A percentile compares a stretch with the other conserved stretches of the same genome.
These are phyloP conservation scores for Coregonus clupeaformis DNA, from an alignment of 2,113 vertebrate species.

Conservation along the genomic window DNA sequence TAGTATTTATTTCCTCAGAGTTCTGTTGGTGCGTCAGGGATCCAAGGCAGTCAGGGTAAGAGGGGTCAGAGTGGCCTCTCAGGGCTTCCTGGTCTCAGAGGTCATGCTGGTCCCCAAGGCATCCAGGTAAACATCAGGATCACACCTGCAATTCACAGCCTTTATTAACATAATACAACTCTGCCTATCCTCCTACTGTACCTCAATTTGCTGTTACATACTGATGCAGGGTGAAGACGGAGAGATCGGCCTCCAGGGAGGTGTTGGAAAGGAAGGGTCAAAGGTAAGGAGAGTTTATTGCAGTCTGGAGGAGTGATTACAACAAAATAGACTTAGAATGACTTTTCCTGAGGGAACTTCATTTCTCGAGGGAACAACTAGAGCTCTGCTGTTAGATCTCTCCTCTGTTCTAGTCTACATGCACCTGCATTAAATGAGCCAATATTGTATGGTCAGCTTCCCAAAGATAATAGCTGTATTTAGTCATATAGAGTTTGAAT, in stretches of 20 bases:
- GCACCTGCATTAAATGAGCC: background rate
- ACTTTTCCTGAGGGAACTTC: too few species aligned
- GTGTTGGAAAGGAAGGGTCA: conserved; percentile 69
- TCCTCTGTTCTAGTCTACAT: background rate
- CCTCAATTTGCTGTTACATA: conserved; percentile 19
- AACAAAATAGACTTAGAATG: too few species aligned
- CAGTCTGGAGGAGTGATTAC: conserved; percentile 19
- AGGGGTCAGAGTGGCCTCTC: conserved; percentile 65
- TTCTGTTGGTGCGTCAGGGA: conserved; percentile 62
- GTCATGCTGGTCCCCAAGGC: conserved; percentile 64
- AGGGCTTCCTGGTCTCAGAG: conserved; percentile 72
- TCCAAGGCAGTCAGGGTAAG: conserved; percentile 64
- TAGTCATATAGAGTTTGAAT: too few species aligned
- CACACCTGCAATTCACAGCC: background rate
- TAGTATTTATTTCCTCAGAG: conserved; percentile 62
- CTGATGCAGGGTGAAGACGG: conserved; percentile 77
- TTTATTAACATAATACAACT: background rate
- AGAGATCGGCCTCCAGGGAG: conserved; percentile 70
- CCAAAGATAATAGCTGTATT: background rate
- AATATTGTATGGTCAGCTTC: background rate
- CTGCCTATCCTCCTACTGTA: background rate
- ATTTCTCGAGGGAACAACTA: too few species aligned
- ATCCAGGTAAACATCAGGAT: conserved; percentile 59
- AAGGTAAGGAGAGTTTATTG: conserved; percentile 72
- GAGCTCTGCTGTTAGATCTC: background rate